Base-by-base conservation (phyloP, 2,888 invertebrate species). In the Tetranychus truncatus region DNA sequence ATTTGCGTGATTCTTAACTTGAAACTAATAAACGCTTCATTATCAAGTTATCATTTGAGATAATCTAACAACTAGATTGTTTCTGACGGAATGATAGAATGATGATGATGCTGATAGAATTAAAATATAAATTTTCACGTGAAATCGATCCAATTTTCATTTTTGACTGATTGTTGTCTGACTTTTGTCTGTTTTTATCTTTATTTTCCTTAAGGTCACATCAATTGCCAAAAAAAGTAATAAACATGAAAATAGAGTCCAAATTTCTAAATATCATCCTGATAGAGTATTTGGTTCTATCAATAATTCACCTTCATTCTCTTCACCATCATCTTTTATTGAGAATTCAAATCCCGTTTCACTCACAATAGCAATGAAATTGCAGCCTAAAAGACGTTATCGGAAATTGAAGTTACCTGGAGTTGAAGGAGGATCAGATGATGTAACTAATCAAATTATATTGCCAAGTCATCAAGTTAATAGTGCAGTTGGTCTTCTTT, bases 351-450 rank as follows among this genome's bases (percentile, higher is more conserved):
- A 21, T 69, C 69, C 69, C 18, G 21, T 20, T 24, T 69, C 69
- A 20, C 21, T 69, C 11, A 24, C 69, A 18, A 69, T 69, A 20
- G 69, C 69, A 20, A 69, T 69, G 69, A 69, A 24, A 69, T 69
- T 69, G 20, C 69, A 20, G 69, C 69, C 69, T 21, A 69, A 69
- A 21, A 20, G 21, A 24, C 69, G 69, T 24, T 69, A 69, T 21
- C 69, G 21, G 18, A 69, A 69, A 69, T 24, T 69, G 4, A 20
- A 24, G 20, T 9, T 69, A 11, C 21, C 69, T 24, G 34, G 6
- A 4, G 34, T 21, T 20, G 20, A n/a, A 9, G 6, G 11, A 11
- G n/a, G 11, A 24, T 5, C 20, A 24, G 34, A 69, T 69, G 11
- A 20, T 20, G 20, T 11, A 11, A 8, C 11, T 69, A 9, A 20